A percentile compares a stretch with the other conserved stretches of the same genome.
phyloP scores from a whole-genome alignment of 2,888 invertebrate species.

The Eulithis prunata region DNA sequence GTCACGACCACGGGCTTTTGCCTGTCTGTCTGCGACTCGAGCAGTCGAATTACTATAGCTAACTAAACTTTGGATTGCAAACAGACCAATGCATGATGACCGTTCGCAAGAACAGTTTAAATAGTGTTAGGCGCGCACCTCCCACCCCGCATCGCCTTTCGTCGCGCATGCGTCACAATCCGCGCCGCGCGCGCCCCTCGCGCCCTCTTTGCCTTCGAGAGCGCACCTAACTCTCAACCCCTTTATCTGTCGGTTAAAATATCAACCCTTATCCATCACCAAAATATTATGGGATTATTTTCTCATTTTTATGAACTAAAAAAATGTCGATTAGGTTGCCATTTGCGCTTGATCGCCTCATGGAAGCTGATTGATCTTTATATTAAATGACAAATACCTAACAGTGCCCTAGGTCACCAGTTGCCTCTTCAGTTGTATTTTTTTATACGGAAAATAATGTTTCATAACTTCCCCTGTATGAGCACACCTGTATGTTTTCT shows the following conservation, averaged over 20 bases:
- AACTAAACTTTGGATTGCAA: constrained; percentile 87
- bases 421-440: too few relatives aligned
- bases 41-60: constrained; percentile 83
- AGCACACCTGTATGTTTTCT: too few relatives aligned
- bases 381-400: too few relatives aligned
- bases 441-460: too few relatives aligned
- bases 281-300: constrained; percentile 1
- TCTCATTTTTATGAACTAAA: not conserved
- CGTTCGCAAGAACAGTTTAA: constrained; percentile 87
- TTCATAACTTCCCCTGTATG: too few relatives aligned
- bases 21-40: constrained; percentile 84
- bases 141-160: constrained; percentile 83
- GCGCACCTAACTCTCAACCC: constrained; percentile 27
- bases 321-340: not conserved
- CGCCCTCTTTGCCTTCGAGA: constrained; percentile 40
- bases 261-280: constrained; percentile 25
- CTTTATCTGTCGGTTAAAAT: constrained; percentile 20
- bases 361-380: too few relatives aligned
- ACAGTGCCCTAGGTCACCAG: too few relatives aligned
- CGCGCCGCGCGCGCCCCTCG: constrained; percentile 64
- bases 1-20: constrained; percentile 86
- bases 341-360: not conserved
- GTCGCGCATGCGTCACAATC: constrained; percentile 85
- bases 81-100: constrained; percentile 88
- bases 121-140: constrained; percentile 83